Evolutionary conservation across 2,888 invertebrate species (phyloP), one percentile per base, ranked within the genome.

Genomic region (Zygogramma bicolorata): DNA sequence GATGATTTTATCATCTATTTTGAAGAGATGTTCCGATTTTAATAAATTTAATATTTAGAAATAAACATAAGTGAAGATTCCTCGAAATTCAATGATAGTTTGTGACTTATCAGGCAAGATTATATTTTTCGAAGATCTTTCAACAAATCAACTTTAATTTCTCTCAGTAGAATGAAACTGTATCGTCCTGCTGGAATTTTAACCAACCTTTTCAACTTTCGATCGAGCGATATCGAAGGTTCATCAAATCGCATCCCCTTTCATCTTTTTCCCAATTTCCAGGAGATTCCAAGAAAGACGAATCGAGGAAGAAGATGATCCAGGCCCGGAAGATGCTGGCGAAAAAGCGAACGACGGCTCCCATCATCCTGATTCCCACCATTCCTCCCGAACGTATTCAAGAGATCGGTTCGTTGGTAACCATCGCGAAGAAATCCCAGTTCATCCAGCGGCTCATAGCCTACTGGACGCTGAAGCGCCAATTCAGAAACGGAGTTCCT

Each of bases 391-490:
- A 95, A 77, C 89, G 96, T 38, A 93, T 98, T 58, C 93, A 95
- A 68, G 96, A 96, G 86, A 96, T 98, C 74, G 94, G 96, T 0
- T 90, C 91, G 10, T 86, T 96, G 82, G 95, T 97, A 6, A 90
- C 89, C 31, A 88, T 90, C 77, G 83, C 92, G 71, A 95, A 95
- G 81, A 92, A 95, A 75, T 93, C 94, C 25, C 93, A 94, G 79
- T 94, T 99, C 81, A 93, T 98, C 81, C 95, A 95, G 84, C 90
- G 97, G 2, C 89, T 99, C 13, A 93, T 98, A 68, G 95, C 97
- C 0, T 99, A 98, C 85, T 99, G 99, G 99, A 98, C 97, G 3
- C 88, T 99, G 53, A 99, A 99, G 86, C 88, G 99, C 1, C 97
- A 97, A 84, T 94, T 95, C 75, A 89, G 99, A 62, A 98, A 98